A percentile compares a stretch with the other conserved stretches of the same genome.
Conservation (phyloP, 2,797 vertebrate genomes). For the Periophthalmus magnuspinnatus region DNA sequence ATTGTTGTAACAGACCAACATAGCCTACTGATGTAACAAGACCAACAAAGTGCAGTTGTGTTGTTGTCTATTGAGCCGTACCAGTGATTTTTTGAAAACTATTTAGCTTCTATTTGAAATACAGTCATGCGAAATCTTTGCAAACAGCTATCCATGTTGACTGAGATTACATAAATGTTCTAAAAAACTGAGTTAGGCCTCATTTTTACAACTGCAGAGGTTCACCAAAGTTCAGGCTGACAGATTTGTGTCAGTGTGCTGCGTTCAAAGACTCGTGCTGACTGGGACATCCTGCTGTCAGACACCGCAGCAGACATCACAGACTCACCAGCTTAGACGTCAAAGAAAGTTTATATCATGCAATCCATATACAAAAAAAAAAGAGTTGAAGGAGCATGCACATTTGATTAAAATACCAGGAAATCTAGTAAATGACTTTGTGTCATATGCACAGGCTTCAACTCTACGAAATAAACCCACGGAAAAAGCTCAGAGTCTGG, state of each 20-base stretch:
- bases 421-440: too few species aligned
- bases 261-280: constrained; percentile 12
- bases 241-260: constrained; percentile 5
- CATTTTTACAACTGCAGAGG: neutral
- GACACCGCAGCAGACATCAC: constrained; percentile 12
- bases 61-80: too few species aligned
- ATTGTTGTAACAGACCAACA: too few species aligned
- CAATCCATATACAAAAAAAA: neutral
- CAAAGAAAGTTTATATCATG: neutral
- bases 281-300: constrained; percentile 11
- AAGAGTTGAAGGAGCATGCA: neutral
- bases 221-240: constrained; percentile 31
- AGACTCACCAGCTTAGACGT: constrained; percentile 12
- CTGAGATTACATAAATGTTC: neutral
- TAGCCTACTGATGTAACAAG: too few species aligned
- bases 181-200: neutral
- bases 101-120: too few species aligned
- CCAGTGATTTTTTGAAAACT: too few species aligned
- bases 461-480: constrained; percentile 14
- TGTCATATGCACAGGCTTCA: neutral
- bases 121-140: too few species aligned
- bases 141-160: too few species aligned
- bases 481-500: constrained; percentile 10
- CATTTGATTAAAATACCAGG: neutral
- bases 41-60: too few species aligned